phyloP scores from a whole-genome alignment of 2,113 vertebrate genomes.

The Tursiops truncatus region DNA sequence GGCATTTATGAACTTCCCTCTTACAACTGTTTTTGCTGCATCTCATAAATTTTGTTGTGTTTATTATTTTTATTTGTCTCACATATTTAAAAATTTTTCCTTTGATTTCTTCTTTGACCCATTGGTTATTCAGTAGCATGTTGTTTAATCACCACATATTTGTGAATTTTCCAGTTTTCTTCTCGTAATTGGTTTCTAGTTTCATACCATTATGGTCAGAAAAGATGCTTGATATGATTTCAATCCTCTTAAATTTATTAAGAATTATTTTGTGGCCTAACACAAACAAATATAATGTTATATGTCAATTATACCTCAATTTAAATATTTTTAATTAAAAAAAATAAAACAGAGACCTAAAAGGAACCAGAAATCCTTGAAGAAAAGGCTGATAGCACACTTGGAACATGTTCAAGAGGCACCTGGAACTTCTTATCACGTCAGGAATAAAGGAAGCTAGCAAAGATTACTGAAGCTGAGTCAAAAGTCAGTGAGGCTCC shows the following conservation, averaged over 20 bases:
- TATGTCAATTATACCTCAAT: background rate
- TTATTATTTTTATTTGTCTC: background rate
- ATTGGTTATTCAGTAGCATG: background rate
- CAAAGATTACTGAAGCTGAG: background rate
- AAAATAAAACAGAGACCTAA: background rate
- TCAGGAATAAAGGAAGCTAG: background rate
- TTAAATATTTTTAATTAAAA: background rate
- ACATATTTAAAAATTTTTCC: background rate
- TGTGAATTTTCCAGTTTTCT: background rate
- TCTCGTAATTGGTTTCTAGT: background rate
- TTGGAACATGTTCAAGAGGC: background rate
- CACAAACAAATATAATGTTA: background rate
- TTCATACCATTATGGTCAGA: background rate
- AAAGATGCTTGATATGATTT: background rate
- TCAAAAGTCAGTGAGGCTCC: background rate
- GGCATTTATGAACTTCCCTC: background rate
- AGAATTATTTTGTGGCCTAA: background rate
- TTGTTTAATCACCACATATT: background rate
- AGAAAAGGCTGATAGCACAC: background rate
- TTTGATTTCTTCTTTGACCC: background rate
- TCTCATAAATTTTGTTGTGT: background rate
- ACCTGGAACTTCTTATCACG: background rate
- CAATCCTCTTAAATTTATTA: background rate
- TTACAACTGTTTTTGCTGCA: background rate
- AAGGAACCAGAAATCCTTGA: background rate